Conservation (phyloP, 2,113 vertebrate species). For the Bolborhynchus lineola region DNA sequence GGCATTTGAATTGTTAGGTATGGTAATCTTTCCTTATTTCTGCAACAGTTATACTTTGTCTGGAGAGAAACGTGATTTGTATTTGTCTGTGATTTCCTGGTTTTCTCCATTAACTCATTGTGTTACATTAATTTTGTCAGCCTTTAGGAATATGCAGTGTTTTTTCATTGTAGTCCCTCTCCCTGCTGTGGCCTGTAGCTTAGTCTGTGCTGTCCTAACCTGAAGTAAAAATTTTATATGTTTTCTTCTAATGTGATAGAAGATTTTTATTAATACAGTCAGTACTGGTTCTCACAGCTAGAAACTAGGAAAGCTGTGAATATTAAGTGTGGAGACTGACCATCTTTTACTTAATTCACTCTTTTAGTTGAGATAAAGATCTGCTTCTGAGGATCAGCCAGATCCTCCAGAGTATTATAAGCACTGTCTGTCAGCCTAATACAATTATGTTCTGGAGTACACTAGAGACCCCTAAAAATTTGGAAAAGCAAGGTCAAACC, state of each 20-base stretch:
- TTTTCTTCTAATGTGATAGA: not conserved
- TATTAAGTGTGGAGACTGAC: not conserved
- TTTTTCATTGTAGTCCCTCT: not conserved
- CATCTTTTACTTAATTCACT: slow-evolving; percentile 14
- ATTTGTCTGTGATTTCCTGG: not conserved
- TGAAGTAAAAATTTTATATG: not conserved
- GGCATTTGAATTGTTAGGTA: slow-evolving; percentile 9
- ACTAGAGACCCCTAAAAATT: slow-evolving; percentile 45
- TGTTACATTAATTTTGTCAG: not conserved
- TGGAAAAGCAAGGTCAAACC: slow-evolving; percentile 46
- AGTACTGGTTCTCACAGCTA: not conserved
- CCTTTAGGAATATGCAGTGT: not conserved
- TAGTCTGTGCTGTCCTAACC: not conserved
- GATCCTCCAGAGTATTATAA: slow-evolving; percentile 10
- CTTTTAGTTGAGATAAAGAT: slow-evolving; percentile 13
- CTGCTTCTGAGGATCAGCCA: not conserved
- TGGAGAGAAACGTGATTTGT: not conserved
- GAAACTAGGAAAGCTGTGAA: not conserved
- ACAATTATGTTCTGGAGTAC: slow-evolving; percentile 23
- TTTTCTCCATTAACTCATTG: not conserved
- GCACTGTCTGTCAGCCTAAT: slow-evolving; percentile 37
- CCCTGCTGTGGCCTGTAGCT: not conserved
- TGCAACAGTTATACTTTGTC: not conserved
- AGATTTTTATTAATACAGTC: not conserved
- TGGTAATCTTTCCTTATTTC: slow-evolving; percentile 39